phyloP scores from a whole-genome alignment of 2,797 vertebrate genomes.

The Heterohyrax brucei region DNA sequence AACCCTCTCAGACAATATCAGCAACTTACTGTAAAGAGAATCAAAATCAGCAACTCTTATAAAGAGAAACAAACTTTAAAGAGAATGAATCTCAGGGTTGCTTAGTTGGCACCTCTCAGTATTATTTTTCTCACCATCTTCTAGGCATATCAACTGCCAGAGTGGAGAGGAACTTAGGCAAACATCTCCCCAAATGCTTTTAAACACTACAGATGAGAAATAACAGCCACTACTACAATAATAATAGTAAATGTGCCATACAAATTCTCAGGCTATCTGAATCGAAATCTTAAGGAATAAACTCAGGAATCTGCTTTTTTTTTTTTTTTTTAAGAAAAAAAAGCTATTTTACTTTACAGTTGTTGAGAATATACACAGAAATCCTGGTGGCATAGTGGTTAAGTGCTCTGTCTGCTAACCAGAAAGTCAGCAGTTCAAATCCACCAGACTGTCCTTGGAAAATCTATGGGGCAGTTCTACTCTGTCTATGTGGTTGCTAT shows the following conservation, averaged over 20 bases:
- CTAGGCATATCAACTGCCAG: background rate
- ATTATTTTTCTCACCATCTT: slow-evolving; percentile 4
- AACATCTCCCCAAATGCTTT: background rate
- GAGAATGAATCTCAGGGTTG: background rate
- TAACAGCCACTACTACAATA: background rate
- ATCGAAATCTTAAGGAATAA: background rate
- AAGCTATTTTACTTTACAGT: background rate
- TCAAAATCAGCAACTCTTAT: background rate
- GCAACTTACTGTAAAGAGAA: background rate
- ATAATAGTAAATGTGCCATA: background rate
- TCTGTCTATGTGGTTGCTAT: too few species aligned
- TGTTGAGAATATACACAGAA: background rate
- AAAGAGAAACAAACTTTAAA: background rate
- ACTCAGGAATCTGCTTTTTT: background rate
- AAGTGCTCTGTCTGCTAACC: too few species aligned
- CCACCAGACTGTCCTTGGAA: too few species aligned
- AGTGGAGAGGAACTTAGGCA: background rate
- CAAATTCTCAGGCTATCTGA: background rate
- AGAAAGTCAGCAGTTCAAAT: too few species aligned
- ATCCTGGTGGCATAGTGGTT: too few species aligned
- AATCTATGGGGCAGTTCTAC: too few species aligned
- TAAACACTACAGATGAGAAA: background rate
- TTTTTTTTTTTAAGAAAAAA: too few species aligned
- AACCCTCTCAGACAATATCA: background rate
- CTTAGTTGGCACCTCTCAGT: background rate